Conservation (phyloP, 2,888 invertebrate genomes). For the Campoplex nolae region DNA sequence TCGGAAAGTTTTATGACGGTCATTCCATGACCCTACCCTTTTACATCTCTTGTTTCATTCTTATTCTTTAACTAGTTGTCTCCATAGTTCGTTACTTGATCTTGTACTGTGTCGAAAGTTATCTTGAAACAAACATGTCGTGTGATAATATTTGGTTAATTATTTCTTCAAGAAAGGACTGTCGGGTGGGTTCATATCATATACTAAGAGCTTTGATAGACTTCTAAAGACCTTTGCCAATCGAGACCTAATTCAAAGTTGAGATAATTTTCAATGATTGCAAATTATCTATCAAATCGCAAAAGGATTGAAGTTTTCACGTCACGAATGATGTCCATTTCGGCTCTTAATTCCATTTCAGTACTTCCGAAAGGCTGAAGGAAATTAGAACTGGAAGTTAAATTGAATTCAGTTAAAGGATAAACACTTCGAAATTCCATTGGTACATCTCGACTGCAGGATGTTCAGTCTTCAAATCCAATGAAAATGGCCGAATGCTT, state of each 20-base stretch:
- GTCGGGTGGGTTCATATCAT: background rate
- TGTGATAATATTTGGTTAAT: background rate
- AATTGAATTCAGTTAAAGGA: slow-evolving; percentile 14
- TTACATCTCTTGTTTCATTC: background rate
- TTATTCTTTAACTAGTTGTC: slow-evolving; percentile 37
- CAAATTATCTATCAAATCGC: background rate
- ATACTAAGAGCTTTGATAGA: background rate
- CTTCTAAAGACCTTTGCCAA: background rate
- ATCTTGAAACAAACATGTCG: background rate
- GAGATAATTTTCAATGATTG: background rate
- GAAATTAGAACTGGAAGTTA: slow-evolving; percentile 19
- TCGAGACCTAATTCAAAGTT: background rate
- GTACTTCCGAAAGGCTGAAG: background rate
- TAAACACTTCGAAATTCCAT: slow-evolving; percentile 5
- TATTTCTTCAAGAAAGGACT: background rate
- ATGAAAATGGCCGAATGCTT: background rate
- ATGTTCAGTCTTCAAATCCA: background rate
- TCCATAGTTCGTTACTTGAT: background rate
- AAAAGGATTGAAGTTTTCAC: background rate
- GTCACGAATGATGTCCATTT: background rate
- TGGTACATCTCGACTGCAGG: background rate
- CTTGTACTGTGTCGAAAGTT: background rate
- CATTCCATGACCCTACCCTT: slow-evolving; percentile 39
- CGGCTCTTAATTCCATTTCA: background rate
- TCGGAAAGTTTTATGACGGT: slow-evolving; percentile 61